Percentiles rank a stretch among this genome's conserved stretches.
phyloP scores from a whole-genome alignment of 2,113 vertebrate species.

The Phalacrocorax aristotelis region DNA sequence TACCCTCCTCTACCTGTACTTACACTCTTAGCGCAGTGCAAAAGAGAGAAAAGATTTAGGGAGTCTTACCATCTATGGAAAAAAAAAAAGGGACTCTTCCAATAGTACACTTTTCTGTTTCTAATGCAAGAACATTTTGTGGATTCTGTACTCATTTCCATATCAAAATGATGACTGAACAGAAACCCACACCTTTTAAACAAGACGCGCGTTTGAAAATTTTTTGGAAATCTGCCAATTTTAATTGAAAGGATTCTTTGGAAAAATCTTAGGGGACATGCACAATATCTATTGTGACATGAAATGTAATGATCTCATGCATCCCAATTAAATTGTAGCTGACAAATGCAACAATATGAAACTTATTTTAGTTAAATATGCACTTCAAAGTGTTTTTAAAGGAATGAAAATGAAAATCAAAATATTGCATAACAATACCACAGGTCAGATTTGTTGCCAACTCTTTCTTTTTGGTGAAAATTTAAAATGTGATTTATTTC shows the following conservation, averaged over 20 bases:
- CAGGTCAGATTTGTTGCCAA: not conserved
- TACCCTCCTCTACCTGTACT: not conserved
- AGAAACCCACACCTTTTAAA: not conserved
- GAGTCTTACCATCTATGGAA: not conserved
- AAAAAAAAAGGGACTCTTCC: not conserved
- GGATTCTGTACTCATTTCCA: not conserved
- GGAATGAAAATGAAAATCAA: not conserved
- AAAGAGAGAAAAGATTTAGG: not conserved
- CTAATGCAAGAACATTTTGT: not conserved
- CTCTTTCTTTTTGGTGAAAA: not conserved
- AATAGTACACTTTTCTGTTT: not conserved
- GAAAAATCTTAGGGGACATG: not conserved
- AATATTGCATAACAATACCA: not conserved
- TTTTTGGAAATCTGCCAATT: not conserved
- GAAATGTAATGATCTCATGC: not conserved
- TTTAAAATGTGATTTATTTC: not conserved
- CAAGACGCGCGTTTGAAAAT: not conserved
- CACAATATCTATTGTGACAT: not conserved
- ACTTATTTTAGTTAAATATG: not conserved
- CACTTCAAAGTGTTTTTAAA: not conserved
- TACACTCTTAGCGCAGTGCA: not conserved
- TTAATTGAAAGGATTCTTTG: not conserved
- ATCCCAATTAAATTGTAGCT: not conserved
- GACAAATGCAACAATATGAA: not conserved
- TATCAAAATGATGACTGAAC: not conserved